Base-by-base conservation (phyloP, 2,888 invertebrate genomes). In the Furcula furcula region DNA sequence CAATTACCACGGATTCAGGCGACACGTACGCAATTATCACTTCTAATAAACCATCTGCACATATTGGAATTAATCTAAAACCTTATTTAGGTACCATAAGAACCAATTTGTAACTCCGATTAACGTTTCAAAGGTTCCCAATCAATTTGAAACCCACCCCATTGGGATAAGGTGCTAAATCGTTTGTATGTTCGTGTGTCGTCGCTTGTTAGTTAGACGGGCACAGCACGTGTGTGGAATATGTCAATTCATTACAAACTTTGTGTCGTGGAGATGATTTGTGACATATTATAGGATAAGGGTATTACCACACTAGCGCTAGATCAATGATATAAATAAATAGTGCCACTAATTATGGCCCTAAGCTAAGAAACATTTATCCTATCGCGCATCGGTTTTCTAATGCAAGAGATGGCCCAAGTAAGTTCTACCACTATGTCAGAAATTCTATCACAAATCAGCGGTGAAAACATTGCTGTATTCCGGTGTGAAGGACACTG, bases 231-330 rank as follows among this genome's bases (percentile, higher is more conserved):
- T 87, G 87, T 82, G 75, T 65, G 65, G 86, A 86, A 87, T 87
- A 83, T 80, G 83, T 86, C 87, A 87, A 86, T 87, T 85, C 83
- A 86, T 87, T 86, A 87, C 76, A 83, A 86, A 87, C 82, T 87
- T 87, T 79, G 81, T 82, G 79, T 75, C 67, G 67, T 63, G 72
- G 65, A 73, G 84, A 87, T 85, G 86, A 86, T 87, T 86, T 85
- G 86, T 86, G 86, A 85, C 86, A 81, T 82, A 81, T 82, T 84
- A 84, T 82, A 74, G 76, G 74, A 85, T 80, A 84, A 77, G 71
- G 76, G 70, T 66, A 6, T n/a, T n/a, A n/a, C n/a, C n/a, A n/a
- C n/a, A n/a, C n/a, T n/a, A n/a, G n/a, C n/a, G n/a, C n/a, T n/a
- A n/a, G n/a, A n/a, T n/a, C n/a, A n/a, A n/a, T n/a, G n/a, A n/a